These are phyloP conservation scores for Patagioenas fasciata DNA, from an alignment of 2,113 vertebrate species.

Conservation along the genomic window DNA sequence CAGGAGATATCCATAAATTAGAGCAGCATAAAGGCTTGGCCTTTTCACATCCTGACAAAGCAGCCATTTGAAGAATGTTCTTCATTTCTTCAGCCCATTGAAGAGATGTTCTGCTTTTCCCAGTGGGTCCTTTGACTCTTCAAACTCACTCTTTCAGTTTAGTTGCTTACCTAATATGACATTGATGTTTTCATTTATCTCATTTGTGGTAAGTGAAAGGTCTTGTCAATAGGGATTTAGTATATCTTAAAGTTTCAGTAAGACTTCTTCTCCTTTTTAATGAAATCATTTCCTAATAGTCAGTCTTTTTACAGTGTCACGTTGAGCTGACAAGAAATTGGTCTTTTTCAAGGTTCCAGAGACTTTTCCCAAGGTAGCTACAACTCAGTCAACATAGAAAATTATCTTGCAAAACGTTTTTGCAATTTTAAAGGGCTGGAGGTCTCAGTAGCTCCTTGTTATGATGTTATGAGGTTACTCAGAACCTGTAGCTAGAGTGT, in stretches of 20 bases:
- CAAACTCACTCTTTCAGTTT: conserved; percentile 37
- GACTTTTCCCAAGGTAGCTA: conserved; percentile 41
- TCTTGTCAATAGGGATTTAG: conserved; percentile 48
- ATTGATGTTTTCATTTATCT: conserved; percentile 61
- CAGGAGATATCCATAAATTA: conserved; percentile 58
- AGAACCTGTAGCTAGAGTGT: not conserved
- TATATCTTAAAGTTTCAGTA: conserved; percentile 45
- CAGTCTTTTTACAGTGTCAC: conserved; percentile 22
- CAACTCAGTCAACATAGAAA: conserved; percentile 27
- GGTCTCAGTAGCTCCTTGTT: conserved; percentile 8
- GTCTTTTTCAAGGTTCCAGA: conserved; percentile 47
- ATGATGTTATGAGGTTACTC: conserved; percentile 13
- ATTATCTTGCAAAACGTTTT: conserved; percentile 22
- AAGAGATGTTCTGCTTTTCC: conserved; percentile 46
- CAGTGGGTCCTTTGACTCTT: conserved; percentile 32
- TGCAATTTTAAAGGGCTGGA: conserved; percentile 1
- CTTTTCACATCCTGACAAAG: conserved; percentile 49
- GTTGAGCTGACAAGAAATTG: conserved; percentile 36
- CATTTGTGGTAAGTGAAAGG: conserved; percentile 46
- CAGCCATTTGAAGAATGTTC: conserved; percentile 48
- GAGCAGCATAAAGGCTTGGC: conserved; percentile 33
- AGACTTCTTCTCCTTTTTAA: conserved; percentile 47
- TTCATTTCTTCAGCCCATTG: conserved; percentile 51
- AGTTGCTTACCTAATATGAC: conserved; percentile 60
- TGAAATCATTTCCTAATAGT: conserved; percentile 53